Evolutionary conservation across 2,797 vertebrate species (phyloP).

Genomic region (Phoebastria nigripes): DNA sequence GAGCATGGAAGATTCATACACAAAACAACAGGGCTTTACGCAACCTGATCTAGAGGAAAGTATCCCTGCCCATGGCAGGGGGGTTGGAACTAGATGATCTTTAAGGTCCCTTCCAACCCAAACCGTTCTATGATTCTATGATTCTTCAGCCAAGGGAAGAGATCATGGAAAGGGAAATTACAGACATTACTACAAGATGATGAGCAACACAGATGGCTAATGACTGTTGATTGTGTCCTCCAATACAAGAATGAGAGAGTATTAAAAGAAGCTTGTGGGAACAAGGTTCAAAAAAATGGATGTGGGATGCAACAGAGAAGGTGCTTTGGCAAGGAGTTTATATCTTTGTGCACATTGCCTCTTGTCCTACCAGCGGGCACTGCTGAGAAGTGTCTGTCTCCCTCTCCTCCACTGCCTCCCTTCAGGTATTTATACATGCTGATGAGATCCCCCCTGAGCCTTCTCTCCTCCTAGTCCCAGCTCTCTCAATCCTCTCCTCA

Average conservation of each 20-base stretch:
- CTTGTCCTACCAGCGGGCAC: not conserved
- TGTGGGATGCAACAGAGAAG: not conserved
- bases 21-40: not conserved
- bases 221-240: not conserved
- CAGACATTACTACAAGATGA: not conserved
- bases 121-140: not conserved
- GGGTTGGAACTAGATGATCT: not conserved
- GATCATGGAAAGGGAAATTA: not conserved
- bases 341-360: not conserved
- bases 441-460: not conserved
- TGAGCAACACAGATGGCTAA: not conserved
- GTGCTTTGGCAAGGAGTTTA: not conserved
- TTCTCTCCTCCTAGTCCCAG: not conserved
- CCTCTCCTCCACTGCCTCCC: not conserved
- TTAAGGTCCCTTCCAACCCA: not conserved
- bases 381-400: not conserved
- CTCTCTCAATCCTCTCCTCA: not conserved
- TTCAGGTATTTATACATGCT: not conserved
- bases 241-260: not conserved
- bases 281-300: not conserved
- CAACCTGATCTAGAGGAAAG: not conserved
- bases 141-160: not conserved
- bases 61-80: not conserved
- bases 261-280: constrained; percentile 6
- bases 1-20: not conserved